These are phyloP conservation scores for Heliconius charithonia DNA, from an alignment of 2,888 invertebrate species.

Conservation along the genomic window DNA sequence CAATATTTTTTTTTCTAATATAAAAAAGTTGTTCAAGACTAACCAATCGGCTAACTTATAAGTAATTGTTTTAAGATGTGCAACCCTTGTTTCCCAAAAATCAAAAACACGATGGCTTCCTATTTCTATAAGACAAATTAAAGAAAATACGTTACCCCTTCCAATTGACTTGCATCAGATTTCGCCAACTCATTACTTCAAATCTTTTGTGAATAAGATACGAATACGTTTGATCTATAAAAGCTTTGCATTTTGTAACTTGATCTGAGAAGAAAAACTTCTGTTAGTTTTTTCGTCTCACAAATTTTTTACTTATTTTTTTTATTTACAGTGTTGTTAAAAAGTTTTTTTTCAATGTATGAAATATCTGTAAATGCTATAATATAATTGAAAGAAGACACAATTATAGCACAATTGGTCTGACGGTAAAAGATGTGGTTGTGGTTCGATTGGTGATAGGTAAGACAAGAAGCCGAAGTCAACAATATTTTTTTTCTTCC, in stretches of 20 bases:
- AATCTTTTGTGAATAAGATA: slow-evolving; percentile 68
- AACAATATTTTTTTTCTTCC: too few species aligned
- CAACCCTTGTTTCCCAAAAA: neutral
- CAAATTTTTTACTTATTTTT: neutral
- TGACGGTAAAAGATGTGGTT: too few species aligned
- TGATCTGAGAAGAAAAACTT: slow-evolving; percentile 13
- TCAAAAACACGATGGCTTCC: neutral
- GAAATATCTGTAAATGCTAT: neutral
- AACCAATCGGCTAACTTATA: neutral
- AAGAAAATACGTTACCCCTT: slow-evolving; percentile 53
- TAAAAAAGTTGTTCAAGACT: neutral
- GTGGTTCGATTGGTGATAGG: too few species aligned
- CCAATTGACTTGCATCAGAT: slow-evolving; percentile 58
- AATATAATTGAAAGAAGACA: neutral
- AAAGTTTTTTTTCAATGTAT: neutral
- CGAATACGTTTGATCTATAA: slow-evolving; percentile 63
- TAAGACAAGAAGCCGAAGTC: too few species aligned
- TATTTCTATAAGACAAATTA: slow-evolving; percentile 1
- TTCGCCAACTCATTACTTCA: slow-evolving; percentile 60
- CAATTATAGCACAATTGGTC: too few species aligned
- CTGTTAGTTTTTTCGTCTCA: neutral
- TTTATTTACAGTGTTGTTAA: neutral
- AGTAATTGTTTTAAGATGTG: neutral
- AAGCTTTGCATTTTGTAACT: slow-evolving; percentile 36
- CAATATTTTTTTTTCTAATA: too few species aligned